Percentiles rank a stretch among this genome's conserved stretches.
Evolutionary conservation across 2,797 vertebrate genomes (phyloP).

Genomic region (Decapterus maruadsi): DNA sequence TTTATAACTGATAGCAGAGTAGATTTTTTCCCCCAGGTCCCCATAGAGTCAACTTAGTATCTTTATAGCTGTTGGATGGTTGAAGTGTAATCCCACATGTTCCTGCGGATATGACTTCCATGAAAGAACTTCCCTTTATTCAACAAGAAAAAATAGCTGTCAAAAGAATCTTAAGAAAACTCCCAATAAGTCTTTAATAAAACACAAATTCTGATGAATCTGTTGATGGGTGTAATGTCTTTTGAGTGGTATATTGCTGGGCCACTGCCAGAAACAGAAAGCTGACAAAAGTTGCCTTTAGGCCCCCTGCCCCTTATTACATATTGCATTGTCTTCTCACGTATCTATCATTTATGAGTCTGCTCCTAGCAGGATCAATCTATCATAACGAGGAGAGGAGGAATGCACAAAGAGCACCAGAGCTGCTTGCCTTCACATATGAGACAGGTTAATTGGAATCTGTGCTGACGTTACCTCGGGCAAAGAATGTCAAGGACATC

Average conservation of each 20-base stretch:
- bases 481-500: slow-evolving; percentile 77
- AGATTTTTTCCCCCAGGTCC: neutral
- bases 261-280: slow-evolving; percentile 25
- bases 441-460: slow-evolving; percentile 82
- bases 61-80: neutral
- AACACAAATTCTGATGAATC: neutral
- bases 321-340: slow-evolving; percentile 16
- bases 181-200: neutral
- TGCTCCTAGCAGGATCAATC: slow-evolving; percentile 56
- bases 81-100: slow-evolving; percentile 1
- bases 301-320: neutral
- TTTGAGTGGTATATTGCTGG: slow-evolving; percentile 23
- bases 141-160: slow-evolving; percentile 13
- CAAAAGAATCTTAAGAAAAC: slow-evolving; percentile 31
- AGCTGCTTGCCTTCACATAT: slow-evolving; percentile 75
- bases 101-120: slow-evolving; percentile 3
- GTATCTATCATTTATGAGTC: slow-evolving; percentile 16
- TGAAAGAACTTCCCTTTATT: slow-evolving; percentile 36
- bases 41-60: neutral
- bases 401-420: slow-evolving; percentile 68
- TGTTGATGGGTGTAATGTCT: slow-evolving; percentile 20
- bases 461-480: slow-evolving; percentile 75
- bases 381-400: slow-evolving; percentile 62
- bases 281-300: neutral
- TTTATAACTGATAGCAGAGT: neutral